Percentiles rank a stretch among this genome's conserved stretches.
Evolutionary conservation across 2,888 invertebrate genomes (phyloP).

Genomic region (Lepidocyrtinus sp.): DNA sequence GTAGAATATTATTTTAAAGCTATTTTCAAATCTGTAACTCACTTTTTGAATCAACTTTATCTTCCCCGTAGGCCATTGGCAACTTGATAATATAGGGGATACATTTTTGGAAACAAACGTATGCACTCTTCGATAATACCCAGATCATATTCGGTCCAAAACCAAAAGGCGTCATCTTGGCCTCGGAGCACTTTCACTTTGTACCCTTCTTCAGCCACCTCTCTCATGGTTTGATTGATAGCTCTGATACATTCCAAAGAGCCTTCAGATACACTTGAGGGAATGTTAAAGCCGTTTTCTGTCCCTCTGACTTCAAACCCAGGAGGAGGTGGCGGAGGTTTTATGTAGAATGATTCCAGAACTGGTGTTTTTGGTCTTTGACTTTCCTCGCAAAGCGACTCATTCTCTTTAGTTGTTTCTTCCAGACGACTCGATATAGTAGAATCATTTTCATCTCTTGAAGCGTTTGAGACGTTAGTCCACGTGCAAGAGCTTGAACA

Average conservation of each 20-base stretch:
- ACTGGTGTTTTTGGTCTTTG: neutral
- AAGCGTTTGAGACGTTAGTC: too few relatives aligned
- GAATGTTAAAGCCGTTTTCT: neutral
- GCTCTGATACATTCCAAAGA: conserved; percentile 15
- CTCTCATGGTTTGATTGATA: conserved; percentile 12
- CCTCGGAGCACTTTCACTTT: neutral
- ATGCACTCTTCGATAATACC: conserved; percentile 26
- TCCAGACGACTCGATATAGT: too few relatives aligned
- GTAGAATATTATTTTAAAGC: neutral
- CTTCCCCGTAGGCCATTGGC: neutral
- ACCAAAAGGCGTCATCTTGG: conserved; percentile 11
- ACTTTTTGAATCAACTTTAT: neutral
- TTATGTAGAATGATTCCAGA: too few relatives aligned
- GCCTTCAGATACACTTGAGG: neutral
- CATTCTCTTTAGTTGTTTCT: too few relatives aligned
- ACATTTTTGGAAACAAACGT: neutral
- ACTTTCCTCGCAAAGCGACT: too few relatives aligned
- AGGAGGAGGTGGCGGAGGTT: neutral
- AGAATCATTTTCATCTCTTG: too few relatives aligned
- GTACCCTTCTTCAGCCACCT: neutral
- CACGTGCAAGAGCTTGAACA: too few relatives aligned
- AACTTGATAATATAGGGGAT: neutral
- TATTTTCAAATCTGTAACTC: neutral
- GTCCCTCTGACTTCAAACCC: too few relatives aligned
- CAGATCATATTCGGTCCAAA: conserved; percentile 37